These are phyloP conservation scores for Drosophila basisetae DNA, from an alignment of 2,888 invertebrate species.

Conservation along the genomic window DNA sequence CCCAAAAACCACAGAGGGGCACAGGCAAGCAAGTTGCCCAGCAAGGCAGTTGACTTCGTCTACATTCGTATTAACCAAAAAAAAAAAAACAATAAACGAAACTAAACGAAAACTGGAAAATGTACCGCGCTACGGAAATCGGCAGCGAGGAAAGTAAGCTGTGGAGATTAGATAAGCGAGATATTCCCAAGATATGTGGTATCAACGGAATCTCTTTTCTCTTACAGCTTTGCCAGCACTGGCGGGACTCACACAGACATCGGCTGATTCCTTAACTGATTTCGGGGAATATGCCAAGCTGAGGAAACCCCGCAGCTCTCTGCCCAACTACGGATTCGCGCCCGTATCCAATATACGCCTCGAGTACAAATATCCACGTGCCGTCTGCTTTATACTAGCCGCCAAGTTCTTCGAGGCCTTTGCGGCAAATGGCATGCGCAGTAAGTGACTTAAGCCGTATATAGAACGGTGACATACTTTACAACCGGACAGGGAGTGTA, in stretches of 20 bases:
- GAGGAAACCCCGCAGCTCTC: conserved; percentile 44
- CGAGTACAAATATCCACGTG: conserved; percentile 82
- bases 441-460: conserved; percentile 69
- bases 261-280: conserved; percentile 21
- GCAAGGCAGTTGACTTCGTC: conserved; percentile 29
- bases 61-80: neutral
- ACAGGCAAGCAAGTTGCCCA: conserved; percentile 30
- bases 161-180: conserved; percentile 47
- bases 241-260: conserved; percentile 60
- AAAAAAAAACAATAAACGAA: conserved; percentile 1
- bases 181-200: neutral
- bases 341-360: conserved; percentile 62
- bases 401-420: conserved; percentile 85
- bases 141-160: conserved; percentile 83
- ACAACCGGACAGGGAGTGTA: conserved; percentile 4
- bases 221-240: conserved; percentile 75
- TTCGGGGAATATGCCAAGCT: conserved; percentile 42
- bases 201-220: neutral
- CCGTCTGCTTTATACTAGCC: conserved; percentile 82
- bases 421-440: conserved; percentile 85
- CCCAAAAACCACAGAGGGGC: conserved; percentile 11
- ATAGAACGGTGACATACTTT: conserved; percentile 18
- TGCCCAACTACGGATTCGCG: conserved; percentile 75
- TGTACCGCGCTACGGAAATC: conserved; percentile 80
- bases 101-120: conserved; percentile 52